Conservation (phyloP, 2,797 vertebrate species). For the Loriculus beryllinus region DNA sequence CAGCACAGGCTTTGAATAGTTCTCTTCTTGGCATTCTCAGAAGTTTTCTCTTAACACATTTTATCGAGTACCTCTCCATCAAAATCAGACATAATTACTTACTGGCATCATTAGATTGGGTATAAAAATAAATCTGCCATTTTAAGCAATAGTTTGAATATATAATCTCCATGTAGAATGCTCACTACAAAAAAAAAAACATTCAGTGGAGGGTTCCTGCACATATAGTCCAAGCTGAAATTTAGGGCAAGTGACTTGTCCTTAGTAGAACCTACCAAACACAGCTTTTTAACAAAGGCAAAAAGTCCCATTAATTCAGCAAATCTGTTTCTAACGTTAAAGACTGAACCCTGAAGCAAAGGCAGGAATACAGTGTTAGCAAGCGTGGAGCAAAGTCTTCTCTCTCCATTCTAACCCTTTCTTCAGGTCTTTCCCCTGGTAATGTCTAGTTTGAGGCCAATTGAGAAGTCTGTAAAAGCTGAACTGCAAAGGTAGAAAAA, state of each 20-base stretch:
- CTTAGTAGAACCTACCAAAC: not conserved
- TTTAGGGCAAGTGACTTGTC: not conserved
- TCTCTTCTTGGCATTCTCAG: constrained; percentile 32
- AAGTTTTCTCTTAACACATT: constrained; percentile 40
- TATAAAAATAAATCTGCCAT: constrained; percentile 42
- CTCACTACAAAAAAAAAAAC: not conserved
- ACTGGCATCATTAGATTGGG: not conserved
- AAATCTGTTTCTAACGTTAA: not conserved
- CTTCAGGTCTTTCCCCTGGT: not conserved
- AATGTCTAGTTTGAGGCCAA: not conserved
- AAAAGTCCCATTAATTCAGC: not conserved
- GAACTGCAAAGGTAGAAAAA: not conserved
- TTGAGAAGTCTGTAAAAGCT: not conserved
- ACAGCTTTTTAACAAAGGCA: not conserved
- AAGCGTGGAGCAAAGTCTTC: not conserved
- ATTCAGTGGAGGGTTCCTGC: not conserved
- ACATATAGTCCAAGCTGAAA: not conserved
- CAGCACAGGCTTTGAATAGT: constrained; percentile 47
- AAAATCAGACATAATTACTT: constrained; percentile 40
- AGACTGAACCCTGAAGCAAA: not conserved
- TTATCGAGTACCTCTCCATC: constrained; percentile 48
- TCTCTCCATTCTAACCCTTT: not conserved
- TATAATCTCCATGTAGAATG: not conserved
- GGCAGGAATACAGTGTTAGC: not conserved
- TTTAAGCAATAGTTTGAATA: constrained; percentile 26